Evolutionary conservation across 53 echinoderm and acorn worm species (phyloP).

Genomic region (Echinometra lucunter): DNA sequence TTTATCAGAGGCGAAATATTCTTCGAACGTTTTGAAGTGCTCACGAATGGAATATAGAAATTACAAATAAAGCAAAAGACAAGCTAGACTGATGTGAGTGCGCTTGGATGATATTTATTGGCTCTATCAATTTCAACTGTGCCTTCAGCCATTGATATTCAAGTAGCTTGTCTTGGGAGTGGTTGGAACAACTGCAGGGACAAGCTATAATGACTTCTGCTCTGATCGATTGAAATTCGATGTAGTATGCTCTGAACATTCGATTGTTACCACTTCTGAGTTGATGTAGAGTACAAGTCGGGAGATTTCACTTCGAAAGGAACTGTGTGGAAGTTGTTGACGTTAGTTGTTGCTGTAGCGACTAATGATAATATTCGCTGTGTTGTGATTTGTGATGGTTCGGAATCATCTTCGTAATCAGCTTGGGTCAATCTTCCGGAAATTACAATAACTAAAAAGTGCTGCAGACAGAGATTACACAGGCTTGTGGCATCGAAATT

Average conservation of each 20-base stretch:
- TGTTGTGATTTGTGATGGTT: too few relatives aligned
- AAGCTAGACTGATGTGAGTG: background rate
- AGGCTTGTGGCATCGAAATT: too few relatives aligned
- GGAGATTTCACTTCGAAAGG: background rate
- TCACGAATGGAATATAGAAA: background rate
- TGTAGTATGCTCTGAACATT: background rate
- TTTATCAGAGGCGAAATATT: background rate
- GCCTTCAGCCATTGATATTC: conserved; percentile 1
- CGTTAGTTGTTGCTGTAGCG: background rate
- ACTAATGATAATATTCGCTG: background rate
- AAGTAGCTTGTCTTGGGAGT: background rate
- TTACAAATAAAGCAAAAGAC: background rate
- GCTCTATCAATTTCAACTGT: background rate
- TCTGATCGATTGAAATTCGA: background rate
- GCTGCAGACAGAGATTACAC: too few relatives aligned
- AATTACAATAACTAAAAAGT: too few relatives aligned
- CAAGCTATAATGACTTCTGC: background rate
- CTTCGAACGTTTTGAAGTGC: background rate
- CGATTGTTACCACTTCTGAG: background rate
- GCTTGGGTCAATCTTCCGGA: too few relatives aligned
- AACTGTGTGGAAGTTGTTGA: background rate
- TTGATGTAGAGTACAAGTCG: too few relatives aligned
- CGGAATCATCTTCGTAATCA: too few relatives aligned
- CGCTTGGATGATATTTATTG: background rate
- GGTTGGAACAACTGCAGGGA: background rate